Conservation (phyloP, 2,888 invertebrate species). For the Lobophora halterata region DNA sequence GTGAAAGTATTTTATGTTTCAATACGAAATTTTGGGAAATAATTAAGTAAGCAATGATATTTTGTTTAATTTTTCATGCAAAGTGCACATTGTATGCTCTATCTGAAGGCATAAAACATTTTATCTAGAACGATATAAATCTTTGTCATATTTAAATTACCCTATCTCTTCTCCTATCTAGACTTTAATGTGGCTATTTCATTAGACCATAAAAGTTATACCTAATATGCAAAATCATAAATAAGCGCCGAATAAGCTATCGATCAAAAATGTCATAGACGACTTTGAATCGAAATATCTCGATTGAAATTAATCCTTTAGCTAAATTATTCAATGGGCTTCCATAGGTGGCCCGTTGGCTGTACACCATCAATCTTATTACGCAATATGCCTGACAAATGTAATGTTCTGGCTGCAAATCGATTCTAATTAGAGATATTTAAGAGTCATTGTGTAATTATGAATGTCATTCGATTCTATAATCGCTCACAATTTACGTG, state of each 20-base stretch:
- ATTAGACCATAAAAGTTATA: constrained; percentile 20
- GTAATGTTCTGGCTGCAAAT: constrained; percentile 47
- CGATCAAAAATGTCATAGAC: constrained; percentile 43
- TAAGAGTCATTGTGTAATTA: constrained; percentile 68
- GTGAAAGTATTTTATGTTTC: no score
- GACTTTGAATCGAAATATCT: constrained; percentile 47
- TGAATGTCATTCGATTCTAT: constrained; percentile 52
- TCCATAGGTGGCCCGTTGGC: constrained; percentile 38
- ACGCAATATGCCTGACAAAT: constrained; percentile 46
- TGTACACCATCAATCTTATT: constrained; percentile 66
- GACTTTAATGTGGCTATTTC: constrained; percentile 21
- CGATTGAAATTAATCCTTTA: constrained; percentile 61
- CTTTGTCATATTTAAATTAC: constrained; percentile 35
- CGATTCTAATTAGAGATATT: constrained; percentile 74
- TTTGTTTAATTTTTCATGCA: background rate
- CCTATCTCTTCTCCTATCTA: constrained; percentile 41
- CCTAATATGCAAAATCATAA: constrained; percentile 42
- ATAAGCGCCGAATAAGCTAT: constrained; percentile 36
- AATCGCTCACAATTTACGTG: constrained; percentile 27
- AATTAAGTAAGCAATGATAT: background rate
- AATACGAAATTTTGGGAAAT: background rate
- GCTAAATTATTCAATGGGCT: constrained; percentile 50
- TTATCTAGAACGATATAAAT: constrained; percentile 37
- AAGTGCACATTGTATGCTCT: background rate
- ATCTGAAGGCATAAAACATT: constrained; percentile 6